Percentiles rank a stretch among this genome's conserved stretches.
Conservation (phyloP, 2,888 invertebrate species). For the Dryobota labecula region DNA sequence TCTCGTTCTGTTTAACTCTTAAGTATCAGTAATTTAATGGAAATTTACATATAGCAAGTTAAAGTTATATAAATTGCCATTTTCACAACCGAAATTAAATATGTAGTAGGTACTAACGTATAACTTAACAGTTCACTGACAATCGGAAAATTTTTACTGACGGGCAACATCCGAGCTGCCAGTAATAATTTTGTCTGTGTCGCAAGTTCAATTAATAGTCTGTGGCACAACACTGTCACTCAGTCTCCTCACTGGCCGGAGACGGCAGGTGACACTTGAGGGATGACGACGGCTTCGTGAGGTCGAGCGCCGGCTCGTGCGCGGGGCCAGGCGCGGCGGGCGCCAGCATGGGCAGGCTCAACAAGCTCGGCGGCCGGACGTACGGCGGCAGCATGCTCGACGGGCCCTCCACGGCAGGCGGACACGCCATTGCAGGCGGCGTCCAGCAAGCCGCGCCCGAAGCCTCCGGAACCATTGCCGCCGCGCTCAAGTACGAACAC, state of each 20-base stretch:
- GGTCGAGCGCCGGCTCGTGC: slow-evolving; percentile 83
- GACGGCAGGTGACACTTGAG: slow-evolving; percentile 71
- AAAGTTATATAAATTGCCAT: slow-evolving; percentile 89
- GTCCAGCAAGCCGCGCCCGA: slow-evolving; percentile 83
- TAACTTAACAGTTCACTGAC: slow-evolving; percentile 85
- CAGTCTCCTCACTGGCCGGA: slow-evolving; percentile 74
- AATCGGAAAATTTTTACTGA: slow-evolving; percentile 78
- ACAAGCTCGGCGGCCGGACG: slow-evolving; percentile 60
- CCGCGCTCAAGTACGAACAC: slow-evolving; percentile 87
- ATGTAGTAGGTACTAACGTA: slow-evolving; percentile 85
- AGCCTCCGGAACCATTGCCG: slow-evolving; percentile 78
- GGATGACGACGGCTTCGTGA: slow-evolving; percentile 76
- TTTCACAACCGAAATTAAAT: slow-evolving; percentile 91
- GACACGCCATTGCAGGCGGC: slow-evolving; percentile 75
- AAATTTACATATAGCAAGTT: slow-evolving; percentile 87
- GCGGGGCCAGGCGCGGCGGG: slow-evolving; percentile 49
- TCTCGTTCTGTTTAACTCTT: slow-evolving; percentile 83
- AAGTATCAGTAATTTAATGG: slow-evolving; percentile 83
- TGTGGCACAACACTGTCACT: slow-evolving; percentile 88
- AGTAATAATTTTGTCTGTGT: slow-evolving; percentile 79
- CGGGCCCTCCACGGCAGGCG: slow-evolving; percentile 63
- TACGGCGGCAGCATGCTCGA: slow-evolving; percentile 65
- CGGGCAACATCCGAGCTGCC: slow-evolving; percentile 45
- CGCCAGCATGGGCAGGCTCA: slow-evolving; percentile 50
- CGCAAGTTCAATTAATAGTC: slow-evolving; percentile 75